Evolutionary conservation across 2,888 invertebrate species (phyloP).

Genomic region (Drosophila mimica): DNA sequence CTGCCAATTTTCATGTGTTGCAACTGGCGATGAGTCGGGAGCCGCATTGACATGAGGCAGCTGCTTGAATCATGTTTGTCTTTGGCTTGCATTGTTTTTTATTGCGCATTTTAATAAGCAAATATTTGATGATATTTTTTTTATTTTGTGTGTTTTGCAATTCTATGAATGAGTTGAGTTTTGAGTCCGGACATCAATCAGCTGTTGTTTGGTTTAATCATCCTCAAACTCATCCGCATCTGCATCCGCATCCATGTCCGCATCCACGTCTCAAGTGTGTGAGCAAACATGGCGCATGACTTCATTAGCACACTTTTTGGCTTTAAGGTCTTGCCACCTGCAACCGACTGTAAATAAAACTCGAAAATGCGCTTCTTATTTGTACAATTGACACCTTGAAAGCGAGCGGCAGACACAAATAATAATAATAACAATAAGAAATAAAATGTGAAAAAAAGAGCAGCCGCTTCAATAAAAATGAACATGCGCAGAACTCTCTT

Average conservation of each 20-base stretch:
- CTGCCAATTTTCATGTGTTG: conserved; percentile 74
- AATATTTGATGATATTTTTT: conserved; percentile 64
- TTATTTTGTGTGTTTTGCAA: conserved; percentile 34
- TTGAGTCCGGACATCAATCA: conserved; percentile 63
- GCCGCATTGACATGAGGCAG: conserved; percentile 47
- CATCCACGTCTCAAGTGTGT: conserved; percentile 52
- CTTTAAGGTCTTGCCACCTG: conserved; percentile 44
- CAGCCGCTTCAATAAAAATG: conserved; percentile 62
- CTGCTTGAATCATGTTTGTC: conserved; percentile 68
- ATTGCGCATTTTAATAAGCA: conserved; percentile 69
- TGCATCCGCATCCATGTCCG: background rate
- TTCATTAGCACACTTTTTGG: conserved; percentile 73
- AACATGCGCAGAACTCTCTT: conserved; percentile 71
- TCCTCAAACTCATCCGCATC: background rate
- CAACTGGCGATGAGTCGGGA: conserved; percentile 55
- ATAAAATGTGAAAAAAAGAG: conserved; percentile 19
- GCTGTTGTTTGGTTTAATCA: conserved; percentile 62
- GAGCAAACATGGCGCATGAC: conserved; percentile 64
- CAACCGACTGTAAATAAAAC: conserved; percentile 42
- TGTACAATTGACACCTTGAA: conserved; percentile 73
- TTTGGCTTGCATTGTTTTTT: conserved; percentile 25
- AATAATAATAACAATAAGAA: conserved; percentile 50
- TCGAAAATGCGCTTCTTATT: conserved; percentile 64
- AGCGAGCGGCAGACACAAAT: conserved; percentile 12
- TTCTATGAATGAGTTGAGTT: conserved; percentile 64